Evolutionary conservation across 53 echinoderm and acorn worm genomes (phyloP).

Genomic region (Echinometra lucunter): DNA sequence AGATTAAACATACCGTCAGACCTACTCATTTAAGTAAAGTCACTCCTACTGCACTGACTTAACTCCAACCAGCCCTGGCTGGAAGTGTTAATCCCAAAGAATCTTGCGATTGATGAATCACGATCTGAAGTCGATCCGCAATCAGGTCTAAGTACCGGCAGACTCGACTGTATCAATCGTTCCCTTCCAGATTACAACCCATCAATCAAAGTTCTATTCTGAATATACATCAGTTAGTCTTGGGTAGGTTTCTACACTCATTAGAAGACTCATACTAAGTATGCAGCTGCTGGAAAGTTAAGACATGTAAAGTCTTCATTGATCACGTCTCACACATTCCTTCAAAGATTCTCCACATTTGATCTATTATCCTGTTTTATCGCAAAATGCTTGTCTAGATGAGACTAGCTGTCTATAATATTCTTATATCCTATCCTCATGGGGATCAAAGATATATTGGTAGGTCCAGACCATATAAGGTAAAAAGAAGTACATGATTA

Average conservation of each 20-base stretch:
- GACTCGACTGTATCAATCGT: neutral
- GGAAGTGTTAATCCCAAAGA: constrained; percentile 31
- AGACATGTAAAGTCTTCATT: neutral
- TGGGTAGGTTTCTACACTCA: neutral
- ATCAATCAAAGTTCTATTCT: neutral
- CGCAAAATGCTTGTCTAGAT: neutral
- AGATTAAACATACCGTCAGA: constrained; percentile 4
- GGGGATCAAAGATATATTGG: neutral
- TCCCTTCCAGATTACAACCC: constrained; percentile 8
- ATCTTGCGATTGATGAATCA: constrained; percentile 19
- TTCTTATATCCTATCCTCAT: neutral
- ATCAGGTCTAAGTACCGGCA: constrained; percentile 16
- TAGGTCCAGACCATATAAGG: constrained; percentile 19
- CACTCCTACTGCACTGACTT: neutral
- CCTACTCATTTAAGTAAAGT: neutral
- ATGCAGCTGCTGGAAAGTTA: neutral
- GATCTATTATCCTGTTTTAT: neutral
- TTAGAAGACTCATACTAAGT: neutral
- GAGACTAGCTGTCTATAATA: neutral
- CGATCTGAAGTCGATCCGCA: neutral
- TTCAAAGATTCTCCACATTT: neutral
- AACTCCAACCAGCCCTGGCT: neutral
- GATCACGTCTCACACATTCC: neutral
- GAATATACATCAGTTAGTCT: neutral
- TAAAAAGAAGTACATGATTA: neutral